Evolutionary conservation across 1,140 invertebrate genomes (phyloP).

Genomic region (Rhizoglyphus robini): DNA sequence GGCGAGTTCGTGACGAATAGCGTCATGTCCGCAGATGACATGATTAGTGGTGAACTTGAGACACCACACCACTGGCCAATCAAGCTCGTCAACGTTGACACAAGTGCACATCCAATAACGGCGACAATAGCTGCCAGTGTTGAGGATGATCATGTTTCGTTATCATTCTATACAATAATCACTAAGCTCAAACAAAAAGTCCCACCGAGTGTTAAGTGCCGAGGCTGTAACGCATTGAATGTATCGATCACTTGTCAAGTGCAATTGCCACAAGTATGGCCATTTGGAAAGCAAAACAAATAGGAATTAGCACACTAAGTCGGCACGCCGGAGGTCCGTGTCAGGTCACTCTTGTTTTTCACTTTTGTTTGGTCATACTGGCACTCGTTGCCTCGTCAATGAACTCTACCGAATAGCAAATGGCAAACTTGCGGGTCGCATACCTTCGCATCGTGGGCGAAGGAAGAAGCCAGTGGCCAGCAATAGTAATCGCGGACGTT

Average conservation of each 20-base stretch:
- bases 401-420: not conserved
- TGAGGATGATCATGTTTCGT: too few relatives aligned
- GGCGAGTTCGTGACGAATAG: too few relatives aligned
- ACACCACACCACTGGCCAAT: too few relatives aligned
- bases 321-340: not conserved
- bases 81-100: too few relatives aligned
- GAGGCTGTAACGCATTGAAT: not conserved
- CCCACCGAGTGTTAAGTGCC: not conserved
- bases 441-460: not conserved
- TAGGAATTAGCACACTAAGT: too few relatives aligned
- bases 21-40: too few relatives aligned
- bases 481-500: too few relatives aligned
- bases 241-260: conserved; percentile 13
- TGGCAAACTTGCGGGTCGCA: not conserved
- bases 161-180: too few relatives aligned
- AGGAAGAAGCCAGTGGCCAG: not conserved
- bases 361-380: not conserved
- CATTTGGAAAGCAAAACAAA: not conserved
- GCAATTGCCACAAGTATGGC: not conserved
- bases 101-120: too few relatives aligned
- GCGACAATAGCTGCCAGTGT: too few relatives aligned
- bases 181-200: not conserved
- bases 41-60: too few relatives aligned
- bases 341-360: not conserved
- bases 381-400: not conserved